Evolutionary conservation across 2,797 vertebrate species (phyloP).

Genomic region (Rhadinocentrus ornatus): DNA sequence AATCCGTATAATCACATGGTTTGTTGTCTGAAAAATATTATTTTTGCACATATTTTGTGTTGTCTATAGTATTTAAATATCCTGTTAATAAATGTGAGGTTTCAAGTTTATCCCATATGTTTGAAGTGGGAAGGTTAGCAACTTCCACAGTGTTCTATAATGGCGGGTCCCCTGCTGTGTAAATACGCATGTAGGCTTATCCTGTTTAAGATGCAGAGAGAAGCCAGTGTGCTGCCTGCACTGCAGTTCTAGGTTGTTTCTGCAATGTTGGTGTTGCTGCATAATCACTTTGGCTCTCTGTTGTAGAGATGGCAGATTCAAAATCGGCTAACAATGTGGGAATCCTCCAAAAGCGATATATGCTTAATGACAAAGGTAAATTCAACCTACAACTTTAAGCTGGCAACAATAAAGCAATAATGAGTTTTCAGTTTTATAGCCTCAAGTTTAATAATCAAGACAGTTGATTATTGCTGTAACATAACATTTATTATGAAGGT

Average conservation of each 20-base stretch:
- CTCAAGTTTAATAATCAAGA: background rate
- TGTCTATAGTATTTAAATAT: background rate
- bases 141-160: constrained; percentile 10
- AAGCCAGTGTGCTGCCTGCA: constrained; percentile 10
- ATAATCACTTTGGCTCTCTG: constrained; percentile 42
- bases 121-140: constrained; percentile 5
- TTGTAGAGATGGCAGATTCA: constrained; percentile 64
- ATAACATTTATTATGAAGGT: background rate
- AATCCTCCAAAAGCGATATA: constrained; percentile 34
- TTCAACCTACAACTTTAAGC: background rate
- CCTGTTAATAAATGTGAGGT: background rate
- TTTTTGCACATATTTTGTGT: background rate
- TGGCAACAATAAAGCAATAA: background rate
- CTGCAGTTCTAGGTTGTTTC: constrained; percentile 8
- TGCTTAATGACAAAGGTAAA: constrained; percentile 71
- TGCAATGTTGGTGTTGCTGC: constrained; percentile 15
- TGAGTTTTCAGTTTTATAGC: background rate
- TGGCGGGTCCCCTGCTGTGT: constrained; percentile 37
- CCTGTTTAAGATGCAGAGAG: constrained; percentile 35
- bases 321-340: constrained; percentile 42
- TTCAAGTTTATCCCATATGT: background rate
- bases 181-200: constrained; percentile 30
- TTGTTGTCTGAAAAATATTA: background rate
- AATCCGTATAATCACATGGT: background rate
- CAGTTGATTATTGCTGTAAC: background rate